These are phyloP conservation scores for Phoxinus dragarum DNA, from an alignment of 2,797 vertebrate genomes.

Conservation along the genomic window DNA sequence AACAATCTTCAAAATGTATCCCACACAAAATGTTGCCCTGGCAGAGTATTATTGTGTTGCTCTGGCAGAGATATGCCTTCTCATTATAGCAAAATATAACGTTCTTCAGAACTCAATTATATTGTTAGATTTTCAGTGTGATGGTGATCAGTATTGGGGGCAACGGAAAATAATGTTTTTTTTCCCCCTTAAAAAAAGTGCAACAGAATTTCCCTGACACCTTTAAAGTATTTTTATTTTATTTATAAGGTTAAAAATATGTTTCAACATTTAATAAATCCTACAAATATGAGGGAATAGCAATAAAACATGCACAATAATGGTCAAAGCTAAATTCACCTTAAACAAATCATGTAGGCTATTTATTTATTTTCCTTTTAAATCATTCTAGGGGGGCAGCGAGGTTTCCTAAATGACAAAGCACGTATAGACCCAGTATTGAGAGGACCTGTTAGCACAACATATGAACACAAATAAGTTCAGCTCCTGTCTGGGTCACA, in stretches of 20 bases:
- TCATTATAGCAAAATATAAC: no score
- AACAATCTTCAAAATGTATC: neutral
- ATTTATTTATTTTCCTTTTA: neutral
- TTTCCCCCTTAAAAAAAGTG: no score
- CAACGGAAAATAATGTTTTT: neutral
- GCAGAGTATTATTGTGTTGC: no score
- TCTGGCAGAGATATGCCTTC: neutral
- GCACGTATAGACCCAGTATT: neutral
- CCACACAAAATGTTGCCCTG: neutral
- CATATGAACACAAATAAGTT: conserved; percentile 16
- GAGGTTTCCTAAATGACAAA: neutral
- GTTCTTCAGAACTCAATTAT: neutral
- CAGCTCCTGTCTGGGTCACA: conserved; percentile 14
- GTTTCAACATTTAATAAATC: neutral
- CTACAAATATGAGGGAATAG: no score
- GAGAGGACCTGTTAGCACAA: neutral
- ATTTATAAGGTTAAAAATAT: neutral
- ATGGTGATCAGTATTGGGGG: neutral
- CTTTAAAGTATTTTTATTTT: no score
- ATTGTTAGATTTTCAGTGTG: neutral
- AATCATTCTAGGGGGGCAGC: neutral
- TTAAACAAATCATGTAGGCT: no score
- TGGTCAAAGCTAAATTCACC: no score
- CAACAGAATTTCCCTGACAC: no score
- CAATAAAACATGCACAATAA: no score